These are phyloP conservation scores for Apis dorsata DNA, from an alignment of 1,140 invertebrate species.

Conservation along the genomic window DNA sequence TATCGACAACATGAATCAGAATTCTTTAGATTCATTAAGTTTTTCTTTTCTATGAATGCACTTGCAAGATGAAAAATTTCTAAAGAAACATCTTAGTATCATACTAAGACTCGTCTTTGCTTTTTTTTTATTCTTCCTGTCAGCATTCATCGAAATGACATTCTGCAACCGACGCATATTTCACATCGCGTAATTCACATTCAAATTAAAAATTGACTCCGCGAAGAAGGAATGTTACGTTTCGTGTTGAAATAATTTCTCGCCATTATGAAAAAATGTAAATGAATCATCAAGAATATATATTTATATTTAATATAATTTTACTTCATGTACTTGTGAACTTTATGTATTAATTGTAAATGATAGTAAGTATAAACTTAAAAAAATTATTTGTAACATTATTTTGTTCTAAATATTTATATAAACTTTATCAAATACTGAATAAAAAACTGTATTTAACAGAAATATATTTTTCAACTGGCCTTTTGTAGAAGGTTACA, in stretches of 20 bases:
- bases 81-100: slow-evolving; percentile 20
- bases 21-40: slow-evolving; percentile 2
- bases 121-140: neutral
- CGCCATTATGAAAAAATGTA: no score
- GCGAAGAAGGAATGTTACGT: neutral
- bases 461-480: neutral
- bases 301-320: no score
- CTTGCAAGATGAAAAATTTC: slow-evolving; percentile 26
- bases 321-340: no score
- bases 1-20: no score
- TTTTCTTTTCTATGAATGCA: slow-evolving; percentile 21
- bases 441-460: neutral
- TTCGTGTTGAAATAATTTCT: neutral
- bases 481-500: neutral
- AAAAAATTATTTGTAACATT: neutral
- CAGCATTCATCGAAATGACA: slow-evolving; percentile 8
- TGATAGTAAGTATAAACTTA: no score
- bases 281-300: no score
- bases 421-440: neutral
- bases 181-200: neutral
- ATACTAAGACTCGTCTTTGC: neutral
- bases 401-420: neutral
- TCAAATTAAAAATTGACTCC: slow-evolving; percentile 1
- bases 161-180: neutral
- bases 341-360: no score